Base-by-base conservation (phyloP, 2,797 vertebrate species). In the Pipistrellus pipistrellus region DNA sequence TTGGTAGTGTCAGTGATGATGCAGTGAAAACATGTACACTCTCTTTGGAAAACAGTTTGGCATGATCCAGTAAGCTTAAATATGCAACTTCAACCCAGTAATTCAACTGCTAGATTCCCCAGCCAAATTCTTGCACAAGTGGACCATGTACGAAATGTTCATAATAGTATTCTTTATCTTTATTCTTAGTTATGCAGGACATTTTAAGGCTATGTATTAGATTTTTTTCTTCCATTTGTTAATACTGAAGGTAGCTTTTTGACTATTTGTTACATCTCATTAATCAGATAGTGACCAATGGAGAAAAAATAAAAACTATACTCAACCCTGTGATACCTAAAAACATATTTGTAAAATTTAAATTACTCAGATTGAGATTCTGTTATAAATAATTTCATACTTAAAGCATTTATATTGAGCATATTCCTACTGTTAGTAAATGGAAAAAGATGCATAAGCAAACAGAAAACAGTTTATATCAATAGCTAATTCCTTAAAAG, bases 341-440 rank as follows among this genome's bases (percentile, higher is more conserved):
- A 83, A 88, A 75, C 8, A 32, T 15, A 81, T 2, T 75, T 25
- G 15, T 64, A 72, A 87, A 86, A 83, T 51, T 73, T 84, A 83
- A 73, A 89, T 78, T 95, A 75, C 21, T 95, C 27, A 91, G n/a
- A 32, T 53, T 91, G 53, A 84, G 7, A 55, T 27, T 91, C 32
- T 86, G 8, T 62, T 71, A 57, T 15, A 86, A 57, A 57, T 20
- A 82, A 66, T 85, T 91, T 93, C 48, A 86, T 32, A 90, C 86
- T 66, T 77, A 71, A 38, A 90, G 62, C 4, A 59, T n/a, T 86
- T 80, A 68, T 86, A 48, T 20, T 41, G 4, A 86, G 17, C 55
- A 46, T 83, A 72, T 59, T 72, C 18, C 38, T 94, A 83, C 46
- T n/a, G 9, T 30, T 48, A 41, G 21, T n/a, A 78, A 57, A 15